Conservation (phyloP, 2,888 invertebrate genomes). For the Pardosa pseudoannulata region DNA sequence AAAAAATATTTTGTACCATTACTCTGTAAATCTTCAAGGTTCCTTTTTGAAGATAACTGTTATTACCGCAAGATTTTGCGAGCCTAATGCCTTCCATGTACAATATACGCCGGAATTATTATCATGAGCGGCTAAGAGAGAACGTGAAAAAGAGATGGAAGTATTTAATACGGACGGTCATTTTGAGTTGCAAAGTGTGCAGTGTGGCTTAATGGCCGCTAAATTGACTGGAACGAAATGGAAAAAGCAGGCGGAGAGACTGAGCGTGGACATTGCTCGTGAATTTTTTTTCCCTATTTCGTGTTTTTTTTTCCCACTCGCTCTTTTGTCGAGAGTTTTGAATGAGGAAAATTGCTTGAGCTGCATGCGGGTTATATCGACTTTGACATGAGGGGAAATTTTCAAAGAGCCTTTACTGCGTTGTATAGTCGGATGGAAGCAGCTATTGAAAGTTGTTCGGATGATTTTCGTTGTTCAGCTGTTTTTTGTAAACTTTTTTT, state of each 20-base stretch:
- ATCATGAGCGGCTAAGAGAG: neutral
- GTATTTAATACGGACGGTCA: neutral
- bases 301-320: neutral
- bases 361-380: too few species aligned
- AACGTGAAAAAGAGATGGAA: neutral
- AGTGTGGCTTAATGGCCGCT: neutral
- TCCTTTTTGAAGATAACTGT: neutral
- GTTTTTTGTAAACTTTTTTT: too few species aligned
- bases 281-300: neutral
- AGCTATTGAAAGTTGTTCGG: too few species aligned
- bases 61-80: neutral
- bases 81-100: neutral
- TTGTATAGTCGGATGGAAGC: too few species aligned
- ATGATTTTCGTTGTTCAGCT: too few species aligned
- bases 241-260: neutral
- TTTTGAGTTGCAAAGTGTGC: neutral
- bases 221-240: neutral
- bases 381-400: too few species aligned
- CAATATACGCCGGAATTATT: neutral
- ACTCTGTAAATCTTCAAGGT: neutral
- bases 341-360: neutral
- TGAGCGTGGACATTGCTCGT: neutral
- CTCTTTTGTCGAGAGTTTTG: neutral
- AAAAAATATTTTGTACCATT: neutral
- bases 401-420: too few species aligned